Conservation (phyloP, 2,888 invertebrate genomes). For the Unio pictorum region DNA sequence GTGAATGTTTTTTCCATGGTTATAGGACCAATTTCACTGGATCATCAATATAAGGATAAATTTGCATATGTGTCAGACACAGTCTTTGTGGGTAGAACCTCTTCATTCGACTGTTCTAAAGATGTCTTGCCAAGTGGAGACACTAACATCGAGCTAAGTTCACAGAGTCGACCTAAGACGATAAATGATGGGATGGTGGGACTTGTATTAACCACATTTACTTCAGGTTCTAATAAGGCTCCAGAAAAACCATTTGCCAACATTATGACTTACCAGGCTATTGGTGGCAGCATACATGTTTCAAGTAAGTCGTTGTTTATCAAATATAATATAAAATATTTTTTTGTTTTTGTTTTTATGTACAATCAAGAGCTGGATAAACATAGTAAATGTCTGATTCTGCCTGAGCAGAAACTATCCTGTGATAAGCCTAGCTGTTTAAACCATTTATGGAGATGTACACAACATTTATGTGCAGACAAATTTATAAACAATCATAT, state of each 20-base stretch:
- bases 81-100: conserved; percentile 55
- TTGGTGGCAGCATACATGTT: conserved; percentile 35
- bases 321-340: too few relatives aligned
- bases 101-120: conserved; percentile 48
- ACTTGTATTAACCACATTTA: conserved; percentile 49
- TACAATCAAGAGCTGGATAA: too few relatives aligned
- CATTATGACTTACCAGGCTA: conserved; percentile 58
- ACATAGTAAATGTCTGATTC: too few relatives aligned
- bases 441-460: too few relatives aligned
- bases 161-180: conserved; percentile 15
- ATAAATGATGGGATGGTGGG: conserved; percentile 43
- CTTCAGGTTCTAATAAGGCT: conserved; percentile 42
- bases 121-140: conserved; percentile 35
- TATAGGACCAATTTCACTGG: conserved; percentile 38
- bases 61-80: conserved; percentile 40
- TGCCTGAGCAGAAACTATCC: too few relatives aligned
- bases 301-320: conserved; percentile 18
- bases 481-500: too few relatives aligned
- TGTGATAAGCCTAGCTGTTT: too few relatives aligned
- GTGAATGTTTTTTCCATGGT: conserved; percentile 56
- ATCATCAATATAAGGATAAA: conserved; percentile 43
- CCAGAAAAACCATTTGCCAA: conserved; percentile 55
- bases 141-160: conserved; percentile 35
- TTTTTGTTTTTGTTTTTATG: too few relatives aligned
- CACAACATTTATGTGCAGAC: too few relatives aligned